phyloP scores from a whole-genome alignment of 1,140 invertebrate genomes.

The Aphelinus certus region DNA sequence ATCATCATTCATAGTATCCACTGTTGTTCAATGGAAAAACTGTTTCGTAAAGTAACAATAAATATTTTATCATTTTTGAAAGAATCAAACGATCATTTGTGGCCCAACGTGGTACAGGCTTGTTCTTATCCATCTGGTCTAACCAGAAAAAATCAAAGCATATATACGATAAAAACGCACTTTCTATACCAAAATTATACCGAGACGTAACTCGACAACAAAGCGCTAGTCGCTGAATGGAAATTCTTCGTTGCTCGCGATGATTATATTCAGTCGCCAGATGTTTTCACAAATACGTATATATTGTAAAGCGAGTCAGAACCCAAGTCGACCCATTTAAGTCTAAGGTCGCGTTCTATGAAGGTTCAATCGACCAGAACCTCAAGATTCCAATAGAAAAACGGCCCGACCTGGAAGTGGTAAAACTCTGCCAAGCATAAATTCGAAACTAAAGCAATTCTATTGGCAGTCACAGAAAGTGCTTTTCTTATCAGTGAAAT shows the following conservation, averaged over 20 bases:
- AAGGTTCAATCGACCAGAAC: constrained; percentile 27
- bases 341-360: constrained; percentile 8
- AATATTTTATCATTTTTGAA: too few species aligned
- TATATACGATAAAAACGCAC: neutral
- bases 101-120: too few species aligned
- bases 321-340: constrained; percentile 17
- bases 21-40: too few species aligned
- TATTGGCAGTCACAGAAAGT: neutral
- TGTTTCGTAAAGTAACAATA: too few species aligned
- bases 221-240: neutral
- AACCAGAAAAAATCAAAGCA: too few species aligned
- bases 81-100: too few species aligned
- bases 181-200: constrained; percentile 12
- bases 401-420: constrained; percentile 23
- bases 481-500: neutral
- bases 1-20: too few species aligned
- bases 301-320: neutral
- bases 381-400: constrained; percentile 8
- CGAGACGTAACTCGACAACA: neutral
- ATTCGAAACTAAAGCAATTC: constrained; percentile 19
- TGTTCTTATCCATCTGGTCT: too few species aligned
- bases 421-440: constrained; percentile 28
- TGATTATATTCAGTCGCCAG: neutral
- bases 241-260: neutral
- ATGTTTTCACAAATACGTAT: neutral